A percentile compares a stretch with the other conserved stretches of the same genome.
phyloP scores from a whole-genome alignment of 2,113 vertebrate species.

The Paratilapia polleni region DNA sequence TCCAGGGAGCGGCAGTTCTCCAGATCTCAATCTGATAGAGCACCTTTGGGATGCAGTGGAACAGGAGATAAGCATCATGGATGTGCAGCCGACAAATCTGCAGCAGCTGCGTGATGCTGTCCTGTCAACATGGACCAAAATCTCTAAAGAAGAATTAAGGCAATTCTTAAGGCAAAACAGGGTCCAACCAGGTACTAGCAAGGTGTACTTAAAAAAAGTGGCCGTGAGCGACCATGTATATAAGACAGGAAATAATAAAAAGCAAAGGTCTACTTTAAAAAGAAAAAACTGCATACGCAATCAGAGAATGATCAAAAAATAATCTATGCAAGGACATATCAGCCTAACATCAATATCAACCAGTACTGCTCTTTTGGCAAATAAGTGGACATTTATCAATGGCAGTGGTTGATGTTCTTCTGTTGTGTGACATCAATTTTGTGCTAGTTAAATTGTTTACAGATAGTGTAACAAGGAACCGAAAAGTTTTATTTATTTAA shows the following conservation, averaged over 20 bases:
- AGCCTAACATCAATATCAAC: no score
- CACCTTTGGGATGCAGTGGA: background rate
- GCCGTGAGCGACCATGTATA: background rate
- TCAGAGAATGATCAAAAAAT: background rate
- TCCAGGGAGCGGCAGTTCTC: background rate
- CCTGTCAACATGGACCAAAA: background rate
- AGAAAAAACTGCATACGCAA: background rate
- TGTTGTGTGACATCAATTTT: no score
- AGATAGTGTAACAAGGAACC: no score
- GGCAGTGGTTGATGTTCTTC: no score
- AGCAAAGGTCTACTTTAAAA: background rate
- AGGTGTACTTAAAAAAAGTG: background rate
- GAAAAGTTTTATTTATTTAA: no score
- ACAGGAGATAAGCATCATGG: background rate
- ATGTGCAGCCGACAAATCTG: background rate
- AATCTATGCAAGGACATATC: no score
- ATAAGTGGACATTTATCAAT: no score
- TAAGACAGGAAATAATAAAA: background rate
- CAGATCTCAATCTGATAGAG: background rate
- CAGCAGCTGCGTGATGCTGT: background rate
- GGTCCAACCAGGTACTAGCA: background rate
- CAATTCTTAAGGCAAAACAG: background rate
- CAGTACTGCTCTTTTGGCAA: no score
- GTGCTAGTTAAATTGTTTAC: no score
- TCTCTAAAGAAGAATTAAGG: background rate